Percentiles rank a stretch among this genome's conserved stretches.
These are phyloP conservation scores for Zalophus californianus DNA, from an alignment of 2,797 vertebrate genomes.

Conservation along the genomic window DNA sequence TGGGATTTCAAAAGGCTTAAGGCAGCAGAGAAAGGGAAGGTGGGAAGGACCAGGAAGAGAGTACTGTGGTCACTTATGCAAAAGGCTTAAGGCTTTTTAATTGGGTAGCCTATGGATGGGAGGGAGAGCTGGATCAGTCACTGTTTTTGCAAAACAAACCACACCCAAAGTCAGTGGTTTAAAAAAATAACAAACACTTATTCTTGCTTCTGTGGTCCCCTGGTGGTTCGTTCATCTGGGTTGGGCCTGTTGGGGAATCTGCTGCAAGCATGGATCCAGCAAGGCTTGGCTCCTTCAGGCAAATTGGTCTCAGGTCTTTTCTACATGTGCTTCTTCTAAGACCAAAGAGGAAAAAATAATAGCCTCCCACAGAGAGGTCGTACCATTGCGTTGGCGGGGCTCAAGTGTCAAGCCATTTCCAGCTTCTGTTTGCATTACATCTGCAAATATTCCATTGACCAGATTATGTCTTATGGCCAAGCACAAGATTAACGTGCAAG, in stretches of 20 bases:
- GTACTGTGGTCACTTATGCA: not conserved
- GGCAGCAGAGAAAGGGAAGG: not conserved
- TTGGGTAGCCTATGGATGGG: not conserved
- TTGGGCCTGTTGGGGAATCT: not conserved
- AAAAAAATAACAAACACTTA: not conserved
- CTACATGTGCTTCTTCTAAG: not conserved
- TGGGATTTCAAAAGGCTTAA: not conserved
- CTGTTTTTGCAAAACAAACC: not conserved
- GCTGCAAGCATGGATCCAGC: not conserved
- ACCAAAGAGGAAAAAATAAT: not conserved
- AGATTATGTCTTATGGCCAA: not conserved
- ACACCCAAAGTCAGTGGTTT: not conserved
- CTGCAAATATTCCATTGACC: not conserved
- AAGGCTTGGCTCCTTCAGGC: not conserved
- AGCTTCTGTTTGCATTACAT: not conserved
- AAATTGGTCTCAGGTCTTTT: not conserved
- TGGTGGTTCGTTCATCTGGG: not conserved
- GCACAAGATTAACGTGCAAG: not conserved
- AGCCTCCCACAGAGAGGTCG: not conserved
- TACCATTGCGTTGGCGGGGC: not conserved
- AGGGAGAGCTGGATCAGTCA: not conserved
- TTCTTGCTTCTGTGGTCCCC: not conserved
- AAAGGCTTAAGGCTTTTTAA: not conserved
- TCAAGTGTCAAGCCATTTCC: not conserved
- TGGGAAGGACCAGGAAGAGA: not conserved